phyloP scores from a whole-genome alignment of 1,140 invertebrate genomes.

The Physella acuta region DNA sequence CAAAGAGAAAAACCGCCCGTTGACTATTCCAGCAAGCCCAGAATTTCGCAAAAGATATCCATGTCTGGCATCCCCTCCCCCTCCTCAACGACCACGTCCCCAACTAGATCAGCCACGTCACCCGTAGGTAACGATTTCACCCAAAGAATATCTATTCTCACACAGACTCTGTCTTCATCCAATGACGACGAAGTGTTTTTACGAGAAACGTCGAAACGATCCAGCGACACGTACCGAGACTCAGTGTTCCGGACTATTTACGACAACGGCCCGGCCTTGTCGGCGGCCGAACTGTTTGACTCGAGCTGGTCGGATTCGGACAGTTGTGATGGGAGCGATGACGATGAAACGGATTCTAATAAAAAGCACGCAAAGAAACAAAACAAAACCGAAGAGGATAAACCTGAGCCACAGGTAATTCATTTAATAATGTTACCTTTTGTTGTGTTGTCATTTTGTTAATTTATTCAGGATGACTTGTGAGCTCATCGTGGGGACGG shows the following conservation, averaged over 20 bases:
- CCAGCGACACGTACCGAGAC: constrained; percentile 23
- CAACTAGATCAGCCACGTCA: no score
- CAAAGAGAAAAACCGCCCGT: background rate
- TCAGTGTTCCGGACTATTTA: constrained; percentile 20
- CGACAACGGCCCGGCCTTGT: constrained; percentile 23
- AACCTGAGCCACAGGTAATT: constrained; percentile 4
- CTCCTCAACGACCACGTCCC: no score
- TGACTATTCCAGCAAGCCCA: background rate
- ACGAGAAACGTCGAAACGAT: constrained; percentile 7
- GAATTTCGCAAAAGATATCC: no score
- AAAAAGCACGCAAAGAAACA: background rate
- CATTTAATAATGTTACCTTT: background rate
- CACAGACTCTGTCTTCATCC: no score
- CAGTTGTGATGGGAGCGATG: constrained; percentile 33
- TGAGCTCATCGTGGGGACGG: no score
- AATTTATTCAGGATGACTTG: no score
- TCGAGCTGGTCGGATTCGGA: constrained; percentile 49
- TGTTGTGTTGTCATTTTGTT: constrained; percentile 5
- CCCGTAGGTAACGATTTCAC: no score
- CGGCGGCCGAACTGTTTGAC: constrained; percentile 42
- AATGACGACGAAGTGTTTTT: constrained; percentile 13
- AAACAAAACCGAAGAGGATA: constrained; percentile 1
- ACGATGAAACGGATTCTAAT: constrained; percentile 27
- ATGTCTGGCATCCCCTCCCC: no score
- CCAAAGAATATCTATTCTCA: no score